Evolutionary conservation across 2,113 vertebrate species (phyloP).

Genomic region (Tyrannus savana): DNA sequence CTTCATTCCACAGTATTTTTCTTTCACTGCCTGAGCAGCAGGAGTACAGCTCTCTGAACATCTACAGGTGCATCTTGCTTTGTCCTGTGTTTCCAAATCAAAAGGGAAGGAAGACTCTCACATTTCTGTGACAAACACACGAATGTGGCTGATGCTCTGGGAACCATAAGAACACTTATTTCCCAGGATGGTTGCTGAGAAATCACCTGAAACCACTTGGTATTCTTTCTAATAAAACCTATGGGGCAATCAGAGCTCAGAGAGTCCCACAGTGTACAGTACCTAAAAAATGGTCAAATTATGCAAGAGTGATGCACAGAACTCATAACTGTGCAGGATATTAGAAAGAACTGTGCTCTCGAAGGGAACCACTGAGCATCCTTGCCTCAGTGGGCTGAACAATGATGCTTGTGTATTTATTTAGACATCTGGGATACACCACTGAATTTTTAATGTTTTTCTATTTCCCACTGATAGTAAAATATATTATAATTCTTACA

Average conservation of each 20-base stretch:
- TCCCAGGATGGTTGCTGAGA: neutral
- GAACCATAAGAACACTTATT: neutral
- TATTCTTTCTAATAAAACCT: constrained; percentile 4
- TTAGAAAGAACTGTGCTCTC: neutral
- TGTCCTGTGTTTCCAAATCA: neutral
- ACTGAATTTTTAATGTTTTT: constrained; percentile 18
- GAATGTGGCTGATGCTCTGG: neutral
- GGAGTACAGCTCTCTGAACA: neutral
- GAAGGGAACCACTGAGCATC: neutral
- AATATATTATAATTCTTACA: neutral
- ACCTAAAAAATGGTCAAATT: neutral
- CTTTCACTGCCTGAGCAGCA: neutral
- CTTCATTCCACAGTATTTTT: neutral
- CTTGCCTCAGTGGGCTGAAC: neutral
- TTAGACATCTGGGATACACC: neutral
- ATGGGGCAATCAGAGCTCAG: neutral
- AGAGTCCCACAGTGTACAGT: neutral
- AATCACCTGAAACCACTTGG: constrained; percentile 7
- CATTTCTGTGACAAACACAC: neutral
- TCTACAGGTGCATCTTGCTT: neutral
- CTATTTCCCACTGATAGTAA: neutral
- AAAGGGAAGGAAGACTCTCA: neutral
- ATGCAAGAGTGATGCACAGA: neutral
- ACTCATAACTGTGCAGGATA: neutral
- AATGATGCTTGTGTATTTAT: neutral